Conservation (phyloP, 2,888 invertebrate genomes). For the Amaurobius ferox region DNA sequence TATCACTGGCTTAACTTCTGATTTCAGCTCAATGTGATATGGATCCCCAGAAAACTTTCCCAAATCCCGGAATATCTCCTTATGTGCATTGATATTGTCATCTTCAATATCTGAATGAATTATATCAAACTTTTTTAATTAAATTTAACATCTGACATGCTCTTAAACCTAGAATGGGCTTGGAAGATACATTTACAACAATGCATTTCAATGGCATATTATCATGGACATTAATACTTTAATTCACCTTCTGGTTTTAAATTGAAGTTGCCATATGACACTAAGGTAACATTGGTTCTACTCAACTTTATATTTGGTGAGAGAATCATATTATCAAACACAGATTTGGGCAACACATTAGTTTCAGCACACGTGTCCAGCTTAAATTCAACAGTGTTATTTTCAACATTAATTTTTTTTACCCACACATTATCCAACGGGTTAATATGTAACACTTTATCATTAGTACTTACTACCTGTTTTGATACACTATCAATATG, state of each 20-base stretch:
- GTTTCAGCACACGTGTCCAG: no score
- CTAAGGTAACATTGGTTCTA: constrained; percentile 6
- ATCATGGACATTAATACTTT: not conserved
- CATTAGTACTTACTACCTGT: no score
- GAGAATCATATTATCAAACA: no score
- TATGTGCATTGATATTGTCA: not conserved
- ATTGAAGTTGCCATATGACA: constrained; percentile 31
- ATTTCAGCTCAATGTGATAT: not conserved
- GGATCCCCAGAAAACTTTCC: constrained; percentile 25
- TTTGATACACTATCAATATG: no score
- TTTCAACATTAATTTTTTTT: no score
- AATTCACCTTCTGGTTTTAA: not conserved
- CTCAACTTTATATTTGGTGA: not conserved
- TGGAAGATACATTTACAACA: not conserved
- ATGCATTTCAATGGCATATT: constrained; percentile 8
- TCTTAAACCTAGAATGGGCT: not conserved
- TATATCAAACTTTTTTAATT: not conserved
- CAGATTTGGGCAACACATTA: no score
- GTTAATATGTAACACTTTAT: no score
- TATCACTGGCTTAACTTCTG: constrained; percentile 2
- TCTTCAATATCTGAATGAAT: not conserved
- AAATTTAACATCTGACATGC: not conserved
- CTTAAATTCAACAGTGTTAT: no score
- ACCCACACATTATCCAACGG: no score
- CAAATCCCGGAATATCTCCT: constrained; percentile 9